phyloP scores from a whole-genome alignment of 2,888 invertebrate species.

The Salticus scenicus region DNA sequence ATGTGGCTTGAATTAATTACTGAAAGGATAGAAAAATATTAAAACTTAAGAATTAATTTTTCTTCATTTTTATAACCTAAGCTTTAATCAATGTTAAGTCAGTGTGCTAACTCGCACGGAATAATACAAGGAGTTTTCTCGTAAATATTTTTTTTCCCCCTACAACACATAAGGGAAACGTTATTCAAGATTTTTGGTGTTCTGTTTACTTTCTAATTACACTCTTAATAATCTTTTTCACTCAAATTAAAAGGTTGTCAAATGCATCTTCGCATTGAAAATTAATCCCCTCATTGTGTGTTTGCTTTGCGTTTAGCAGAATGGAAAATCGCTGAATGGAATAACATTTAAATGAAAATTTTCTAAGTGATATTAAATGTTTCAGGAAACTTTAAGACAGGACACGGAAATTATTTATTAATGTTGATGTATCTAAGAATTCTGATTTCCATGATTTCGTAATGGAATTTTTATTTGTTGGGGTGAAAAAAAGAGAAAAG shows the following conservation, averaged over 20 bases:
- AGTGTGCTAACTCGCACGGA: not conserved
- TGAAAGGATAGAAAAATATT: constrained; percentile 34
- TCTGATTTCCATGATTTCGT: not conserved
- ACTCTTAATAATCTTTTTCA: constrained; percentile 20
- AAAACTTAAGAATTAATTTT: constrained; percentile 55
- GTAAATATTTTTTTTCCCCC: not conserved
- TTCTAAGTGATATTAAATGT: constrained; percentile 2
- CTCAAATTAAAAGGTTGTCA: constrained; percentile 26
- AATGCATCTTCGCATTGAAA: constrained; percentile 10
- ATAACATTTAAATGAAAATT: constrained; percentile 17
- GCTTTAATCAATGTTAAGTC: constrained; percentile 50
- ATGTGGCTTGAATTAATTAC: constrained; percentile 53
- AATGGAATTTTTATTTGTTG: not conserved
- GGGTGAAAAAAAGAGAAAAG: too few relatives aligned
- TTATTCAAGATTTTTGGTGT: constrained; percentile 11
- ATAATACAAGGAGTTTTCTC: not conserved
- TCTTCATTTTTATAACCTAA: constrained; percentile 20
- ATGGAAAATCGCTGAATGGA: not conserved
- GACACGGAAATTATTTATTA: not conserved
- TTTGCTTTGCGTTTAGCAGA: constrained; percentile 9
- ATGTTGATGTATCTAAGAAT: not conserved
- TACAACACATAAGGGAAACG: not conserved
- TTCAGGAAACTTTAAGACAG: not conserved
- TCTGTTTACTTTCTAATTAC: constrained; percentile 19
- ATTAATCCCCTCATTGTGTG: constrained; percentile 6